A percentile compares a stretch with the other conserved stretches of the same genome.
Conservation (phyloP, 2,113 vertebrate genomes). For the Serilophus lunatus region DNA sequence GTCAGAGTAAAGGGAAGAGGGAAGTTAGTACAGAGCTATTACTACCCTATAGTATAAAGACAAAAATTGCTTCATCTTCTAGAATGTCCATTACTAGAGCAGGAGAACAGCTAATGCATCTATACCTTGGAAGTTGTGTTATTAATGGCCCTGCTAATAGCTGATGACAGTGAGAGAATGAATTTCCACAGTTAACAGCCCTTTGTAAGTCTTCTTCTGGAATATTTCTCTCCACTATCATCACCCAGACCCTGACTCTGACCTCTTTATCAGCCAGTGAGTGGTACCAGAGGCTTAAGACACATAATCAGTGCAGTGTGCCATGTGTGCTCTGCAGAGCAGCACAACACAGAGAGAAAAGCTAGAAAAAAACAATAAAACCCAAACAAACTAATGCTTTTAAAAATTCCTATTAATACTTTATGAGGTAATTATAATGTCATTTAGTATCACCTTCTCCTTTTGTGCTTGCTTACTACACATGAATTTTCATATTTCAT, state of each 20-base stretch:
- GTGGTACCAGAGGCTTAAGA: constrained; percentile 66
- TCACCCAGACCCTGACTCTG: constrained; percentile 56
- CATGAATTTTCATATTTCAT: background rate
- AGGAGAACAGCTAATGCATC: constrained; percentile 14
- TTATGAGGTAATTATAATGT: background rate
- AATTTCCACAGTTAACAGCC: constrained; percentile 65
- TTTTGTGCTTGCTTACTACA: background rate
- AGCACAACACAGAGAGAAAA: background rate
- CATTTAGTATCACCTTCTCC: background rate
- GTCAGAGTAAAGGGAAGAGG: background rate
- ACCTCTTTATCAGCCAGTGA: constrained; percentile 70
- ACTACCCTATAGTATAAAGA: background rate
- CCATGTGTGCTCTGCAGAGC: background rate
- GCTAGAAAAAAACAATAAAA: background rate
- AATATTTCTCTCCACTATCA: constrained; percentile 66
- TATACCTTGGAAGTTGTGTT: background rate
- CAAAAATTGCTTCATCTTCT: background rate
- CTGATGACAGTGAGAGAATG: constrained; percentile 58
- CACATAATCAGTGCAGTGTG: constrained; percentile 6
- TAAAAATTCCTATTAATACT: background rate
- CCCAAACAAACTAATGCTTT: background rate
- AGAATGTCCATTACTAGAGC: background rate
- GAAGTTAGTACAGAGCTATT: background rate
- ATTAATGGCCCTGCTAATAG: constrained; percentile 54
- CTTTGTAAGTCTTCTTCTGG: constrained; percentile 51